Evolutionary conservation across 64 coral and sea anemone species (phyloP).

Genomic region (Actinia tenebrosa): DNA sequence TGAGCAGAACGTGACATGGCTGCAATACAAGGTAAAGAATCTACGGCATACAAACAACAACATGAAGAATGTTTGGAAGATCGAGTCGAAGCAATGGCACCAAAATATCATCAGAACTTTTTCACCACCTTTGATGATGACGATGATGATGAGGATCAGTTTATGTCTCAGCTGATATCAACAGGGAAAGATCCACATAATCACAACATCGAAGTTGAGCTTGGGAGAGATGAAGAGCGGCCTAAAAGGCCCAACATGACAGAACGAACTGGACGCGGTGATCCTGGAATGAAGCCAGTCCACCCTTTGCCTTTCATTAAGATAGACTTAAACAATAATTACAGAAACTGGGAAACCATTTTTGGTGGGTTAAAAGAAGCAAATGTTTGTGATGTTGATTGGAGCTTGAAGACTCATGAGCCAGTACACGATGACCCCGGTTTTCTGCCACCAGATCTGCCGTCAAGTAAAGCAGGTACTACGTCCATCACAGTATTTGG

Average conservation of each 20-base stretch:
- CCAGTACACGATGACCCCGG: constrained; percentile 1
- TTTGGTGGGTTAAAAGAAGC: background rate
- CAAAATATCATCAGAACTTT: constrained; percentile 9
- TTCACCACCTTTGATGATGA: background rate
- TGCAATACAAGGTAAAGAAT: background rate
- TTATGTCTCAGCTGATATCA: background rate
- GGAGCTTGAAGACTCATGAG: background rate
- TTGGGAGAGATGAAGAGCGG: background rate
- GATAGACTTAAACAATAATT: constrained; percentile 16
- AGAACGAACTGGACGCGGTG: background rate
- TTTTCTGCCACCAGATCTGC: background rate
- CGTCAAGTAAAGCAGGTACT: background rate
- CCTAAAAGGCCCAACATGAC: background rate
- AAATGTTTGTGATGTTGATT: background rate
- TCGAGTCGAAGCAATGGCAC: background rate
- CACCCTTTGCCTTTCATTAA: constrained; percentile 5
- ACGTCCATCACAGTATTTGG: background rate
- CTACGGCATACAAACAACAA: background rate
- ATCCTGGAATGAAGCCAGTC: background rate
- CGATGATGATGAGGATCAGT: background rate
- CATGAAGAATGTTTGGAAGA: background rate
- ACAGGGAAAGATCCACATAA: background rate
- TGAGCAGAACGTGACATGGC: background rate
- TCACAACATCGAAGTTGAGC: constrained; percentile 11
- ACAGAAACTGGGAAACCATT: background rate